Conservation (phyloP, 2,113 vertebrate genomes). For the Rissa tridactyla region DNA sequence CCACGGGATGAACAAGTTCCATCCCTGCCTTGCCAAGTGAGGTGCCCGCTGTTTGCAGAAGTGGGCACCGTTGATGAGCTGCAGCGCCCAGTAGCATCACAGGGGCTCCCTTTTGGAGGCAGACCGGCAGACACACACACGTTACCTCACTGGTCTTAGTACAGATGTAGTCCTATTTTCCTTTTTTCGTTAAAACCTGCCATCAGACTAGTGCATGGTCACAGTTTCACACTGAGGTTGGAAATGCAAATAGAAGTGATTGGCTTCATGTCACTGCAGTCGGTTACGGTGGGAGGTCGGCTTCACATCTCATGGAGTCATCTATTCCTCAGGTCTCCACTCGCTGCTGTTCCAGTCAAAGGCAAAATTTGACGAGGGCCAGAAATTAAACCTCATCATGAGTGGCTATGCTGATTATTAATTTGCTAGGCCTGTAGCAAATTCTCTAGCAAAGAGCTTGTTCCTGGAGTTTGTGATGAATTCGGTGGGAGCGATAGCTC, state of each 20-base stretch:
- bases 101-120: not conserved
- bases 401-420: not conserved
- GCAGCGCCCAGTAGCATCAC: not conserved
- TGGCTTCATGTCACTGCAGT: not conserved
- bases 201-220: not conserved
- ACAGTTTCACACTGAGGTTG: not conserved
- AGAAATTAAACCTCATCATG: not conserved
- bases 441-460: not conserved
- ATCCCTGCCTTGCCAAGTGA: fast-evolving
- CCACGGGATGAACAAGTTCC: not conserved
- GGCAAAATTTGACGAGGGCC: not conserved
- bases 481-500: not conserved
- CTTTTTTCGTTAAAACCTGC: not conserved
- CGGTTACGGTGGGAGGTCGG: not conserved
- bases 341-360: not conserved
- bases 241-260: not conserved
- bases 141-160: not conserved
- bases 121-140: too few relatives aligned
- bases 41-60: not conserved
- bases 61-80: fast-evolving
- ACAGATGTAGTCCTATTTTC: not conserved
- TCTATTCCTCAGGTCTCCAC: not conserved
- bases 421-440: not conserved
- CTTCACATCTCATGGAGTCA: not conserved
- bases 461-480: not conserved